These are phyloP conservation scores for Elymnias hypermnestra DNA, from an alignment of 1,140 invertebrate species.

Conservation along the genomic window DNA sequence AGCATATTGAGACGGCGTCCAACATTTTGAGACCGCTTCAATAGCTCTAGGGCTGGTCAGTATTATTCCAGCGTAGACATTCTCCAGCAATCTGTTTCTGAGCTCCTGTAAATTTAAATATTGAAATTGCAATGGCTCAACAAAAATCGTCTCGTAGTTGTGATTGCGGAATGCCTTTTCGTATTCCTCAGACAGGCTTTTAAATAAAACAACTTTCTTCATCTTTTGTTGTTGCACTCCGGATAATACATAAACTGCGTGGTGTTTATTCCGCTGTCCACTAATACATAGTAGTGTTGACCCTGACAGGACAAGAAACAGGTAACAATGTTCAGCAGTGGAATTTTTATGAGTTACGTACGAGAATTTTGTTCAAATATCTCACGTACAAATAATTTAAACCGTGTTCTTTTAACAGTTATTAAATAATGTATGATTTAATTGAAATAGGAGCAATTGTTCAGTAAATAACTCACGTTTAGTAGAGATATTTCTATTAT, in stretches of 20 bases:
- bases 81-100: constrained; percentile 49
- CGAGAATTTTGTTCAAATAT: too few relatives aligned
- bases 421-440: too few relatives aligned
- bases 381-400: too few relatives aligned
- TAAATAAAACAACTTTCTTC: constrained; percentile 76
- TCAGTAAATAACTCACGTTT: too few relatives aligned
- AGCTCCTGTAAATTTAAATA: constrained; percentile 64
- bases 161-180: constrained; percentile 57
- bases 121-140: constrained; percentile 74
- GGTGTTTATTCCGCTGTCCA: constrained; percentile 28
- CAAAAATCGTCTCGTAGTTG: constrained; percentile 69
- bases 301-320: constrained; percentile 48
- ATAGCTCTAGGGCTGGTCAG: constrained; percentile 75
- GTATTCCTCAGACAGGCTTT: constrained; percentile 76
- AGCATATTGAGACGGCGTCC: constrained; percentile 62
- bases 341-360: constrained; percentile 6
- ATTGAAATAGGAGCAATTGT: too few relatives aligned
- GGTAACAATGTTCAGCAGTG: constrained; percentile 14
- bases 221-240: constrained; percentile 27
- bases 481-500: too few relatives aligned
- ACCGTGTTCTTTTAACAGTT: too few relatives aligned
- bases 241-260: constrained; percentile 18
- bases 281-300: constrained; percentile 35
- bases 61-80: constrained; percentile 73
- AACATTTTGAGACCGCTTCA: constrained; percentile 63